Conservation (phyloP, 2,888 invertebrate species). For the Patella pellucida region DNA sequence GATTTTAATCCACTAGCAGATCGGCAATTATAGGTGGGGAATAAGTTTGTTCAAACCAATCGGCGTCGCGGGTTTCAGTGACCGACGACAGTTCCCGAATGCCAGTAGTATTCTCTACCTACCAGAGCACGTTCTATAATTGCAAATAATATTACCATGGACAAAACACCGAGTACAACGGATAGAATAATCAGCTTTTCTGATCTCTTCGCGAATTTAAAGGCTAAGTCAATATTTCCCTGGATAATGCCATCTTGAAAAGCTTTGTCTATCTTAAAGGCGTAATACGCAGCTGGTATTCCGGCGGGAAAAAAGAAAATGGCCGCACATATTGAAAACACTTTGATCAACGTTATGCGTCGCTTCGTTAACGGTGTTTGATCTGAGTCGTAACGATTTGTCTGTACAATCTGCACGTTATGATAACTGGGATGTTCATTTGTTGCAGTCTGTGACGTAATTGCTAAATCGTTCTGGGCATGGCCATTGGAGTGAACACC, state of each 20-base stretch:
- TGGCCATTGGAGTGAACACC: not conserved
- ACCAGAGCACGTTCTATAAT: constrained; percentile 46
- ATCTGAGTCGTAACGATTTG: not conserved
- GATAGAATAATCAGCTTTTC: constrained; percentile 55
- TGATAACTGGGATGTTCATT: not conserved
- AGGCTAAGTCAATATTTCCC: constrained; percentile 58
- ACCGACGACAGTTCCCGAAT: constrained; percentile 14
- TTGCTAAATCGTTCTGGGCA: not conserved
- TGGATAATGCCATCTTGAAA: constrained; percentile 55
- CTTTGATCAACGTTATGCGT: constrained; percentile 37
- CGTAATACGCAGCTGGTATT: constrained; percentile 53
- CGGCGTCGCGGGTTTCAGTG: not conserved
- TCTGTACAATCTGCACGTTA: not conserved
- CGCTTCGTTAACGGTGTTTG: not conserved
- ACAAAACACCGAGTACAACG: constrained; percentile 44
- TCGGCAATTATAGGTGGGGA: too few species aligned
- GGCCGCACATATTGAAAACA: constrained; percentile 50
- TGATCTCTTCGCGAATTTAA: constrained; percentile 51
- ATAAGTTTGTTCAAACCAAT: too few species aligned
- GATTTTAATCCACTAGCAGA: too few species aligned
- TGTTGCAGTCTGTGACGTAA: not conserved
- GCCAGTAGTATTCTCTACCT: constrained; percentile 26
- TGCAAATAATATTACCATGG: constrained; percentile 47
- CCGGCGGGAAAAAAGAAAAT: constrained; percentile 63
- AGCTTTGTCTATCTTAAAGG: constrained; percentile 50